Percentiles rank a stretch among this genome's conserved stretches.
phyloP scores from a whole-genome alignment of 1,140 invertebrate genomes.

The Eriosoma lanigerum region DNA sequence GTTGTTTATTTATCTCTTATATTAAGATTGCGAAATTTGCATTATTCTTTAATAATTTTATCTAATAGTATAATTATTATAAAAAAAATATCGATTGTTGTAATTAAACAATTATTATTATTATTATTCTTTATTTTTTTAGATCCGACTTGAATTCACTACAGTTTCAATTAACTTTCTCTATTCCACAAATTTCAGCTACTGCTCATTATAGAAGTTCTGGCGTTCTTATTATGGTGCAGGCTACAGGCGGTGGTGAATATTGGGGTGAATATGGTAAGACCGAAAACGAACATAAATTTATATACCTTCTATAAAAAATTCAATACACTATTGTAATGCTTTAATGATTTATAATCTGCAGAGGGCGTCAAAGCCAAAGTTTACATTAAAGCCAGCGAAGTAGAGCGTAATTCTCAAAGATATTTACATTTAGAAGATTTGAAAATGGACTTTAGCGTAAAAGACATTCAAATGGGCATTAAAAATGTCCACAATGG shows the following conservation, averaged over 20 bases:
- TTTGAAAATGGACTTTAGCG: constrained; percentile 78
- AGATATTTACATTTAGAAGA: constrained; percentile 70
- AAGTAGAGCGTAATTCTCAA: constrained; percentile 64
- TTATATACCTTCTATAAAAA: background rate
- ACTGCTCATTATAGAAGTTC: constrained; percentile 75
- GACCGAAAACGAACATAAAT: constrained; percentile 14
- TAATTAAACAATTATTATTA: too few species aligned
- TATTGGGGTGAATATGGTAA: constrained; percentile 85
- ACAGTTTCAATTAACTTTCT: constrained; percentile 75
- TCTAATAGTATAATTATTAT: too few species aligned
- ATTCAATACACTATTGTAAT: background rate
- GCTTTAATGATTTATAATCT: constrained; percentile 53
- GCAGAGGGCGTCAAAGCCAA: constrained; percentile 79
- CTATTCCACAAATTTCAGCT: constrained; percentile 74
- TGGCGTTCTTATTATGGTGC: constrained; percentile 74
- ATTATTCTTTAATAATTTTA: too few species aligned
- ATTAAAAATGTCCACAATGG: constrained; percentile 78
- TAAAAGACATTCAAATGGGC: constrained; percentile 77
- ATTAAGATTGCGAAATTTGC: too few species aligned
- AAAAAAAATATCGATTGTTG: too few species aligned
- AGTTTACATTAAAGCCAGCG: constrained; percentile 73
- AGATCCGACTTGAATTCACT: constrained; percentile 73
- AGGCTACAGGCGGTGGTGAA: constrained; percentile 77
- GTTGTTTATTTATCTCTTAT: too few species aligned
- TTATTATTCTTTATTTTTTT: too few species aligned